These are phyloP conservation scores for Motacilla tschutschensis DNA, from an alignment of 2,113 vertebrate genomes.

Conservation along the genomic window DNA sequence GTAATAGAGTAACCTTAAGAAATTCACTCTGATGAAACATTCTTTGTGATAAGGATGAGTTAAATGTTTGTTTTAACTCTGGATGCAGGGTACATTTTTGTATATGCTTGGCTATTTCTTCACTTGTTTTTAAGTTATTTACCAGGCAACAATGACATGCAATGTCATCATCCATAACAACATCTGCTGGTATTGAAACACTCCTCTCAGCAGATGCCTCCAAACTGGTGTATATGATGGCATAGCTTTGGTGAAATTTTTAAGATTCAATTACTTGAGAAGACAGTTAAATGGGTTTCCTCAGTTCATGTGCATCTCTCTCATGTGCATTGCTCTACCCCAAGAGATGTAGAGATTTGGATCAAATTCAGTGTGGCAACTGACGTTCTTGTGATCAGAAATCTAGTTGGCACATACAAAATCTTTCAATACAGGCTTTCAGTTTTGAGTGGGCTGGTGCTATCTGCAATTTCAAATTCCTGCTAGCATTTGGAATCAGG, in stretches of 20 bases:
- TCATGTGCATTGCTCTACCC: not conserved
- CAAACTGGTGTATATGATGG: not conserved
- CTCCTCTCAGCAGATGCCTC: not conserved
- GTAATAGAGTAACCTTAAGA: not conserved
- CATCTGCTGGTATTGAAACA: not conserved
- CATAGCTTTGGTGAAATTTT: not conserved
- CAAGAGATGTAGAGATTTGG: not conserved
- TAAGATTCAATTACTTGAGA: not conserved
- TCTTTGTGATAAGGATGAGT: not conserved
- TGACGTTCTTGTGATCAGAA: not conserved
- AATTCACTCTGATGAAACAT: not conserved
- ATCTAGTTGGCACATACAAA: not conserved
- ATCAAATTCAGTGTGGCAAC: not conserved
- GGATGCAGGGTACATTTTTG: not conserved
- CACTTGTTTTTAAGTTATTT: not conserved
- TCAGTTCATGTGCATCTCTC: not conserved
- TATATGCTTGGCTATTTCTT: not conserved
- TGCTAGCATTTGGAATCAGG: not conserved
- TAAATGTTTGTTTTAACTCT: not conserved
- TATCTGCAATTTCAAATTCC: not conserved
- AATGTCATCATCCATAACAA: not conserved
- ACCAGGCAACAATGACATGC: accelerated
- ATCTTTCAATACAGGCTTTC: not conserved
- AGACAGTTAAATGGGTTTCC: not conserved
- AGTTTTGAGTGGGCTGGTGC: not conserved